Evolutionary conservation across 2,113 vertebrate species (phyloP).

Genomic region (Caloenas nicobarica): DNA sequence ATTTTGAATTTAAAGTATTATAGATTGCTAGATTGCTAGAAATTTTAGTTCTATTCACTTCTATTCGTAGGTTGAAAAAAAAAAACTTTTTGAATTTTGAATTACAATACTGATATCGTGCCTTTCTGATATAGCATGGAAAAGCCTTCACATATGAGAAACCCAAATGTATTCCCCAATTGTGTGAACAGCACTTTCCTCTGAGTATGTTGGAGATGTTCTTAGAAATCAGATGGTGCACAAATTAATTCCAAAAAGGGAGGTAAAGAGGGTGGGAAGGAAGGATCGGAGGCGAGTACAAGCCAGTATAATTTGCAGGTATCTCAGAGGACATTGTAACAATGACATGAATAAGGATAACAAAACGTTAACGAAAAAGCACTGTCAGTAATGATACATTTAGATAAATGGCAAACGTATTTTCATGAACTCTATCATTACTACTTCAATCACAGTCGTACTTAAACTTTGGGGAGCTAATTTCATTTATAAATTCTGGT

Average conservation of each 20-base stretch:
- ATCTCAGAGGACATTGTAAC: conserved; percentile 15
- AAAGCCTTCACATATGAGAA: not conserved
- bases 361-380: conserved; percentile 23
- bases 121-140: not conserved
- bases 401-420: conserved; percentile 35
- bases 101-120: not conserved
- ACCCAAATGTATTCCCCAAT: not conserved
- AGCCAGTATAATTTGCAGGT: conserved; percentile 33
- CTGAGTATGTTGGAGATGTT: not conserved
- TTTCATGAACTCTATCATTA: conserved; percentile 38
- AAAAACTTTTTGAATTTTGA: not conserved
- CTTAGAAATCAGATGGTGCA: not conserved
- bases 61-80: not conserved
- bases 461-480: conserved; percentile 47
- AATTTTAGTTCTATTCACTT: not conserved
- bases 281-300: not conserved
- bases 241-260: not conserved
- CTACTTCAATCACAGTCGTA: conserved; percentile 26
- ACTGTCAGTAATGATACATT: conserved; percentile 19
- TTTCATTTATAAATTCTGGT: conserved; percentile 56
- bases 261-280: not conserved
- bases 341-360: conserved; percentile 23
- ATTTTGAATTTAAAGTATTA: not conserved
- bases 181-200: not conserved
- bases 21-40: not conserved